Conservation (phyloP, 2,888 invertebrate species). For the Oxyscelio sp. region DNA sequence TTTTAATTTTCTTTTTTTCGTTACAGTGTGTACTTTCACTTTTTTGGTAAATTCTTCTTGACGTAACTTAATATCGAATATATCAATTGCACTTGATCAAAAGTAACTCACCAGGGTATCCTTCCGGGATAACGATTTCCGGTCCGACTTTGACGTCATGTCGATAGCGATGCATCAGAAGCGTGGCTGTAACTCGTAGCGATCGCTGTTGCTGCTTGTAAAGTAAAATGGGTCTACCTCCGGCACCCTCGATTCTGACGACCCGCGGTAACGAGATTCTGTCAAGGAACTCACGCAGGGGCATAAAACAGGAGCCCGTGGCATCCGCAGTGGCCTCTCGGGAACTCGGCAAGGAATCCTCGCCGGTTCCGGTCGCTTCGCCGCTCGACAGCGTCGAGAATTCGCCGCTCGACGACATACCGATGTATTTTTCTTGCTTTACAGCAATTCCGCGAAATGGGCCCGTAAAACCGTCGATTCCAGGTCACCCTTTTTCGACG, state of each 20-base stretch:
- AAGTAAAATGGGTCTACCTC: constrained; percentile 88
- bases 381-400: constrained; percentile 87
- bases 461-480: constrained; percentile 21
- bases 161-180: constrained; percentile 89
- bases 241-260: constrained; percentile 87
- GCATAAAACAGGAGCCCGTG: constrained; percentile 85
- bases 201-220: constrained; percentile 87
- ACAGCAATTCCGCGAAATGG: constrained; percentile 21
- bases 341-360: constrained; percentile 84
- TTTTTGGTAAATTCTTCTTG: too few species aligned
- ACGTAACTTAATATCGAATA: too few species aligned
- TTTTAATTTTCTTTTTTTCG: too few species aligned
- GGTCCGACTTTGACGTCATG: constrained; percentile 89
- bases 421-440: constrained; percentile 15
- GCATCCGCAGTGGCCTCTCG: constrained; percentile 86
- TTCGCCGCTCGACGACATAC: constrained; percentile 87
- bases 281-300: constrained; percentile 87
- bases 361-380: constrained; percentile 80
- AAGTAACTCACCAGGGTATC: constrained; percentile 89
- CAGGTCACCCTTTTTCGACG: constrained; percentile 36
- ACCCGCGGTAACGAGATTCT: constrained; percentile 88
- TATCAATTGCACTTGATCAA: too few species aligned
- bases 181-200: constrained; percentile 86
- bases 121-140: constrained; percentile 89
- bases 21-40: too few species aligned